Percentiles rank a stretch among this genome's conserved stretches.
phyloP scores from a whole-genome alignment of 2,888 invertebrate genomes.

The Agelastica alni region DNA sequence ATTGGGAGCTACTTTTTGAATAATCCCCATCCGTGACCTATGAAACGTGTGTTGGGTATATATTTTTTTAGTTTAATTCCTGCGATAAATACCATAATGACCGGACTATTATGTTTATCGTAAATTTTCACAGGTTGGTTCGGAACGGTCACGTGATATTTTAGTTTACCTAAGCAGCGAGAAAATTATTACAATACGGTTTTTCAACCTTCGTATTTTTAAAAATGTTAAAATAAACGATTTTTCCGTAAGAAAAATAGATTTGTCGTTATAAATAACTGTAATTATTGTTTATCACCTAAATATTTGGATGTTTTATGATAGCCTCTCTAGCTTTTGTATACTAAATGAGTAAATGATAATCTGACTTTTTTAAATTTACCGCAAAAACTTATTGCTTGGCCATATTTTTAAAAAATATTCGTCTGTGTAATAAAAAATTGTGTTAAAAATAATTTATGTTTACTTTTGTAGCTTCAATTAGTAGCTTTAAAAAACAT shows the following conservation, averaged over 20 bases:
- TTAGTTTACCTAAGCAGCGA: conserved; percentile 4
- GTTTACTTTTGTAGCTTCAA: too few species aligned
- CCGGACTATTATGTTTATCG: not conserved
- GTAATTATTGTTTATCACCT: not conserved
- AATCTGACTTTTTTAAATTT: too few species aligned
- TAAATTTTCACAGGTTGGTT: conserved; percentile 22
- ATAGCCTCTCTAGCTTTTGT: too few species aligned
- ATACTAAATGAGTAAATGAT: too few species aligned
- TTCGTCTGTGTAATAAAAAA: too few species aligned
- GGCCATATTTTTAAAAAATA: too few species aligned
- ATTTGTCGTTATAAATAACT: not conserved
- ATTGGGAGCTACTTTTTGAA: too few species aligned
- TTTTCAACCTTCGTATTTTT: not conserved
- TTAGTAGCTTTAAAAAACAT: too few species aligned
- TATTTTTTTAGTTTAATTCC: not conserved
- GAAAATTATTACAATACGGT: not conserved
- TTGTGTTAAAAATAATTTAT: too few species aligned
- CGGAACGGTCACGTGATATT: conserved; percentile 1
- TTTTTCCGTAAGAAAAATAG: not conserved
- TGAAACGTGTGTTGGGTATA: conserved; percentile 4
- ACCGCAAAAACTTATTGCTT: too few species aligned
- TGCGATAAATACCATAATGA: not conserved
- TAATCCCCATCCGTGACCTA: too few species aligned
- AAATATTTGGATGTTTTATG: too few species aligned
- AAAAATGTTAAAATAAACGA: not conserved